Conservation (phyloP, 2,113 vertebrate species). For the Otocyon megalotis region DNA sequence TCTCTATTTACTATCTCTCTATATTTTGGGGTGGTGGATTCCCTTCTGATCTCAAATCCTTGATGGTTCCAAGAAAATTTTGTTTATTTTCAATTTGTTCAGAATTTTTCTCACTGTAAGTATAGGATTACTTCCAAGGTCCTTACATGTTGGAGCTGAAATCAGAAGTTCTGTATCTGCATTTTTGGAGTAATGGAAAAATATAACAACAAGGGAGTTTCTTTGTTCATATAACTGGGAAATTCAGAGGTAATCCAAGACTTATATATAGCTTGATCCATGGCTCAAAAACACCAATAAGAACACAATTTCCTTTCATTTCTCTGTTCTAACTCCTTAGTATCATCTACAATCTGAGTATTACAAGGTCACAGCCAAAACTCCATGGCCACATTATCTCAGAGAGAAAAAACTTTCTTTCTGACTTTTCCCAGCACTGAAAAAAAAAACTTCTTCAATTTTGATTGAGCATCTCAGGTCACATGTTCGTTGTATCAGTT, state of each 20-base stretch:
- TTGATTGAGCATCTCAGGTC: background rate
- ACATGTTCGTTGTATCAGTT: background rate
- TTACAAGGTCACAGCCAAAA: background rate
- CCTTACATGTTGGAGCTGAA: background rate
- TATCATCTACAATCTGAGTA: background rate
- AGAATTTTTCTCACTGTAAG: background rate
- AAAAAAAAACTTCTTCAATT: background rate
- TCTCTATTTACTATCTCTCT: background rate
- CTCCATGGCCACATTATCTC: background rate
- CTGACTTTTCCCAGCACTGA: background rate
- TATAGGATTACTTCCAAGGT: background rate
- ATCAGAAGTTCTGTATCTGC: background rate
- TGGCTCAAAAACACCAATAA: background rate
- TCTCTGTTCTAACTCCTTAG: background rate
- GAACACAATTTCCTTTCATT: background rate
- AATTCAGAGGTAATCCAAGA: background rate
- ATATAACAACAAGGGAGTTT: conserved; percentile 12
- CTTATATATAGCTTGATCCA: background rate
- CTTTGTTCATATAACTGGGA: background rate
- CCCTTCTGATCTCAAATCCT: background rate
- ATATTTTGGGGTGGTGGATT: background rate
- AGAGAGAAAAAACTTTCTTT: background rate
- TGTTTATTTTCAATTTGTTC: background rate
- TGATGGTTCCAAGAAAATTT: background rate
- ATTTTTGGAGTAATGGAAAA: conserved; percentile 28